These are phyloP conservation scores for Thecophora atra DNA, from an alignment of 2,888 invertebrate genomes.

Conservation along the genomic window DNA sequence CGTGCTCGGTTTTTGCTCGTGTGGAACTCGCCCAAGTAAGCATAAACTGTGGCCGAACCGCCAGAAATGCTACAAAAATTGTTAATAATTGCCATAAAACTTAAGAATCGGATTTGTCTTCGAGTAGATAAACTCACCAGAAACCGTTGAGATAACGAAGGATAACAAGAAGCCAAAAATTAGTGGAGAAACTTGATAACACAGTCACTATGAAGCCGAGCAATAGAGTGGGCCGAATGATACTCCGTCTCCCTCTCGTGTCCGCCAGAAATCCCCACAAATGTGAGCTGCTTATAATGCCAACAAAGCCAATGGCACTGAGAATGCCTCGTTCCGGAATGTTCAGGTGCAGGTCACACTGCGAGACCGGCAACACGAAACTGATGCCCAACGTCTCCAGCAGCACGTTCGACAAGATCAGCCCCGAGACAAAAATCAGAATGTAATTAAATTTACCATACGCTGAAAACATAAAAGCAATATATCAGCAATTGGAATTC, in stretches of 20 bases:
- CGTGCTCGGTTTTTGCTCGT: slow-evolving; percentile 66
- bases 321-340: slow-evolving; percentile 64
- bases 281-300: slow-evolving; percentile 69
- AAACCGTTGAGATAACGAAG: slow-evolving; percentile 69
- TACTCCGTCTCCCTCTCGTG: slow-evolving; percentile 67
- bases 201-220: slow-evolving; percentile 67
- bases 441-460: slow-evolving; percentile 68
- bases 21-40: slow-evolving; percentile 69
- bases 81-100: not conserved
- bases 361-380: slow-evolving; percentile 68
- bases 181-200: slow-evolving; percentile 67
- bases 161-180: slow-evolving; percentile 67
- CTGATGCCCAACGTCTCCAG: slow-evolving; percentile 67
- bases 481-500: not conserved
- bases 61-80: slow-evolving; percentile 59
- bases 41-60: slow-evolving; percentile 68
- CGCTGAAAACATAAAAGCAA: slow-evolving; percentile 54
- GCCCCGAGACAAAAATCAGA: slow-evolving; percentile 67
- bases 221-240: slow-evolving; percentile 67
- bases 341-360: slow-evolving; percentile 64
- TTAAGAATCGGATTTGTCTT: not conserved
- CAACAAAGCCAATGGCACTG: slow-evolving; percentile 64
- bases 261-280: slow-evolving; percentile 71
- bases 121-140: slow-evolving; percentile 61
- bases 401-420: slow-evolving; percentile 67